These are phyloP conservation scores for Monochamus alternatus DNA, from an alignment of 2,888 invertebrate species.

Conservation along the genomic window DNA sequence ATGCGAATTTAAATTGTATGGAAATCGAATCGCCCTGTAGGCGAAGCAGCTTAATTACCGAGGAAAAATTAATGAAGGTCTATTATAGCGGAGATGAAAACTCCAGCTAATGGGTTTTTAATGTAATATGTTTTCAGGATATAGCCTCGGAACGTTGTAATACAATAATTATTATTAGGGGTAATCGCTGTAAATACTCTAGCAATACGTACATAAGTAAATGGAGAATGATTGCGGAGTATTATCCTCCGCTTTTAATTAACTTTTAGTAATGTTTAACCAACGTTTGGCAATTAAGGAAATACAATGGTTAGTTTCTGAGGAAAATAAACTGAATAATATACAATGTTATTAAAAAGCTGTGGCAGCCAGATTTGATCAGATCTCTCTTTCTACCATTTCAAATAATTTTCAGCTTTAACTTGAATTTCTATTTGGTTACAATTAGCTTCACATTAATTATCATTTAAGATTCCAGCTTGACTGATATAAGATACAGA, in stretches of 20 bases:
- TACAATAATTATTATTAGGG: constrained; percentile 32
- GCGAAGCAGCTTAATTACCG: constrained; percentile 39
- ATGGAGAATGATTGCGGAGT: constrained; percentile 24
- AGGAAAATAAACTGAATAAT: too few relatives aligned
- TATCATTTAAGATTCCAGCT: too few relatives aligned
- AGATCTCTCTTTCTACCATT: too few relatives aligned
- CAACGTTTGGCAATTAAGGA: not conserved
- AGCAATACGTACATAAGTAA: not conserved
- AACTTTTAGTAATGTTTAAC: not conserved
- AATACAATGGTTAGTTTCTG: not conserved
- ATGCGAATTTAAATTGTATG: not conserved
- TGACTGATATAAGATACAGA: too few relatives aligned
- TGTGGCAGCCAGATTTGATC: too few relatives aligned
- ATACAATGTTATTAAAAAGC: too few relatives aligned
- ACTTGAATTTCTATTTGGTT: too few relatives aligned
- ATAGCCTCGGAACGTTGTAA: constrained; percentile 24
- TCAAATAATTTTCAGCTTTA: too few relatives aligned
- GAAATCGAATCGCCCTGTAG: constrained; percentile 9
- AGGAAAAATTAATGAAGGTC: constrained; percentile 47
- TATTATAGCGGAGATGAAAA: constrained; percentile 40
- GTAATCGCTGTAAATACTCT: not conserved
- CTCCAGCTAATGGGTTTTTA: constrained; percentile 47
- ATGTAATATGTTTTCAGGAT: constrained; percentile 41
- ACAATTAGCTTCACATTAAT: too few relatives aligned
- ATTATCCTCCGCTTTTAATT: not conserved